These are phyloP conservation scores for Danionella dracula DNA, from an alignment of 2,797 vertebrate genomes.

Conservation along the genomic window DNA sequence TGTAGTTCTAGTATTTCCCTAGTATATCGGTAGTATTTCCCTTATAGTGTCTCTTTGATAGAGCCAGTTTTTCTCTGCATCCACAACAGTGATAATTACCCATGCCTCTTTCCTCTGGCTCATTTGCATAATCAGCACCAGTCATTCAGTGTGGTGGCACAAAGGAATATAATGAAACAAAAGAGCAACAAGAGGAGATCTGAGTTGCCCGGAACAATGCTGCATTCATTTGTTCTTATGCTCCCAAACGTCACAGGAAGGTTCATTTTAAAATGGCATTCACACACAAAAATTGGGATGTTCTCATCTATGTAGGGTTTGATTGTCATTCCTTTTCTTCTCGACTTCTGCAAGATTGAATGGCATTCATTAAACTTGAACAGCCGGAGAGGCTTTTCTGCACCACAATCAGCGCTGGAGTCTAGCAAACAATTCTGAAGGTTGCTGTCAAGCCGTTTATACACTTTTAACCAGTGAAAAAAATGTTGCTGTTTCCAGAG, in stretches of 20 bases:
- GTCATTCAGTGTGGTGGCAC: constrained; percentile 71
- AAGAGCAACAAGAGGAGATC: constrained; percentile 67
- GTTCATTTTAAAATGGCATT: not conserved
- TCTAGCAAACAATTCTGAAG: constrained; percentile 18
- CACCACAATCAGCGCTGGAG: not conserved
- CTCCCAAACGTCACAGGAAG: constrained; percentile 28
- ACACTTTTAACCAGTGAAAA: not conserved
- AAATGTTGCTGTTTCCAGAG: constrained; percentile 19
- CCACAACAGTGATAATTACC: constrained; percentile 73
- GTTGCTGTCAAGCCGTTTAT: not conserved
- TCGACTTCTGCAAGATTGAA: not conserved
- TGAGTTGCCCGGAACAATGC: constrained; percentile 54
- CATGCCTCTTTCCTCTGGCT: constrained; percentile 65
- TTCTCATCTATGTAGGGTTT: not conserved
- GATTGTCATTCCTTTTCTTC: not conserved
- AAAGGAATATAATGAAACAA: constrained; percentile 74
- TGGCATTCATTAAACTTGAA: not conserved
- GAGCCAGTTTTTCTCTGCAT: constrained; percentile 57
- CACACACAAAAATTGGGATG: not conserved
- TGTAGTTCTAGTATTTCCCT: too few species aligned
- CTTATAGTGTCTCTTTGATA: constrained; percentile 45
- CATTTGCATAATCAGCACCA: constrained; percentile 77
- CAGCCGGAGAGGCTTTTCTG: not conserved
- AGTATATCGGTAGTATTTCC: constrained; percentile 11
- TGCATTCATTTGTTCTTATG: constrained; percentile 35